phyloP scores from a whole-genome alignment of 2,797 vertebrate species.

The Botia almorhae region DNA sequence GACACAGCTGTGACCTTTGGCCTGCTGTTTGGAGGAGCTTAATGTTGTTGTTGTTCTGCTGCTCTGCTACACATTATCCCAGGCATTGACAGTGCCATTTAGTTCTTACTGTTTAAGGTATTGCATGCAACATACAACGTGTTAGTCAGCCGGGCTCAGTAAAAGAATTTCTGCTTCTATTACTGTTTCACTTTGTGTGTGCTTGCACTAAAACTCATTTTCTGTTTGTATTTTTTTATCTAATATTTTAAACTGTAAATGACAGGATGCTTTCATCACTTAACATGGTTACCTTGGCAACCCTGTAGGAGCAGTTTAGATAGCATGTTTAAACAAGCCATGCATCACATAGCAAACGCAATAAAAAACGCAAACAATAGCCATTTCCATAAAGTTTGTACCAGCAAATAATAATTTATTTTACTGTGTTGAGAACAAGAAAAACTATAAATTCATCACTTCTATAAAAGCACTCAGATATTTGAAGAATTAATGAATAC shows the following conservation, averaged over 20 bases:
- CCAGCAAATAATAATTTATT: background rate
- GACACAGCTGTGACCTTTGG: slow-evolving; percentile 94
- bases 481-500: background rate
- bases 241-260: slow-evolving; percentile 78
- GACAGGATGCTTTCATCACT: slow-evolving; percentile 87
- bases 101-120: background rate
- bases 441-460: background rate
- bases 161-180: background rate
- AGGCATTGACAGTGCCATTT: background rate
- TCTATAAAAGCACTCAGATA: background rate
- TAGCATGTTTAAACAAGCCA: slow-evolving; percentile 80
- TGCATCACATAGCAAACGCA: background rate
- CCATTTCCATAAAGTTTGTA: background rate
- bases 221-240: slow-evolving; percentile 72
- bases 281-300: slow-evolving; percentile 91
- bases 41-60: slow-evolving; percentile 79
- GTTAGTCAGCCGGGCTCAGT: background rate
- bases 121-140: background rate
- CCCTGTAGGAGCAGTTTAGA: slow-evolving; percentile 79
- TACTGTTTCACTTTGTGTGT: background rate
- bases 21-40: slow-evolving; percentile 83
- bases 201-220: slow-evolving; percentile 63
- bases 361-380: background rate
- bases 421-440: background rate
- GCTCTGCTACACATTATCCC: slow-evolving; percentile 57